These are phyloP conservation scores for Actinernus sp. DNA, from an alignment of 92 coral and sea anemone genomes.

Conservation along the genomic window DNA sequence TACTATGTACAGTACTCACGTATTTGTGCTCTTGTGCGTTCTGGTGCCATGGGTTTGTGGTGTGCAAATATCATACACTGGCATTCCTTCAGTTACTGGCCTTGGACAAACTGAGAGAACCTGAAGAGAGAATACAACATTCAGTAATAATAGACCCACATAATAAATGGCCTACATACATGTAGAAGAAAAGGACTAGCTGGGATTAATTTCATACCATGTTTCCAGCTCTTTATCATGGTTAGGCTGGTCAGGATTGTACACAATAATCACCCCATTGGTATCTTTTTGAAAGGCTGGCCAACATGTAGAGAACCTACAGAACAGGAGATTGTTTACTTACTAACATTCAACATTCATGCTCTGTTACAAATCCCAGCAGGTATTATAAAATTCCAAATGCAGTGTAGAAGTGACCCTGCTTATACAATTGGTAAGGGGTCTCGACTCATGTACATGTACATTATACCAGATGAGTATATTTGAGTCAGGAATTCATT, in stretches of 20 bases:
- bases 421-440: too few relatives aligned
- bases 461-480: too few relatives aligned
- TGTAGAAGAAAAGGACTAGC: too few relatives aligned
- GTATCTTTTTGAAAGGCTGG: conserved; percentile 98
- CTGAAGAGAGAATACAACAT: conserved; percentile 26
- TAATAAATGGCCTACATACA: background rate
- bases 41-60: conserved; percentile 82
- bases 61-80: conserved; percentile 97
- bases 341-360: too few relatives aligned
- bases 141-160: background rate
- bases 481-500: too few relatives aligned
- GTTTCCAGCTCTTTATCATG: conserved; percentile 96
- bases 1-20: conserved; percentile 59
- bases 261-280: conserved; percentile 90
- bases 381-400: too few relatives aligned
- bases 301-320: conserved; percentile 98
- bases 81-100: conserved; percentile 83
- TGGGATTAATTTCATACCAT: conserved; percentile 75
- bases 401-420: too few relatives aligned
- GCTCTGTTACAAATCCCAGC: too few relatives aligned
- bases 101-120: conserved; percentile 96
- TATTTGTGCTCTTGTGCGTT: conserved; percentile 69
- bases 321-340: too few relatives aligned
- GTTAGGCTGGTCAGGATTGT: conserved; percentile 94
- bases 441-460: too few relatives aligned